Percentiles rank a stretch among this genome's conserved stretches.
These are phyloP conservation scores for Asteroscopus sphinx DNA, from an alignment of 2,888 invertebrate genomes.

Conservation along the genomic window DNA sequence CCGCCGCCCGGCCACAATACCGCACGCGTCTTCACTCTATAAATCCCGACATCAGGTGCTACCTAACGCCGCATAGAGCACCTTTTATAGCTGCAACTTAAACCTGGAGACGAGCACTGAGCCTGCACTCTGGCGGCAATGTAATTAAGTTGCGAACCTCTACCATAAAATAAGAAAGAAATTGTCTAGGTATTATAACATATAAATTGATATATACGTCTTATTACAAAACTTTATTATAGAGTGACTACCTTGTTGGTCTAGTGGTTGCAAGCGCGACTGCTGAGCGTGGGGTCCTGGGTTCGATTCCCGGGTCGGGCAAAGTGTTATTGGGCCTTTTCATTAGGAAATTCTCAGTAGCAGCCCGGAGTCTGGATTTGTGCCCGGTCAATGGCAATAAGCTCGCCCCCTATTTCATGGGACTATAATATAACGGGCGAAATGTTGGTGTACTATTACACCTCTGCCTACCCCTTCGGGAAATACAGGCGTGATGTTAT, in stretches of 20 bases:
- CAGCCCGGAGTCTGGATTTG: too few species aligned
- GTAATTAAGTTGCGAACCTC: slow-evolving; percentile 54
- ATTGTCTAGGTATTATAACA: slow-evolving; percentile 32
- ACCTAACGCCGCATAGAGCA: slow-evolving; percentile 55
- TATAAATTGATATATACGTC: slow-evolving; percentile 37
- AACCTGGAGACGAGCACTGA: slow-evolving; percentile 39
- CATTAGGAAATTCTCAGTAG: too few species aligned
- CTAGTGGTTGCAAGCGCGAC: too few species aligned
- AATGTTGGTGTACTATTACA: too few species aligned
- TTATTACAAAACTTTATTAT: slow-evolving; percentile 40
- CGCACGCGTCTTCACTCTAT: slow-evolving; percentile 63
- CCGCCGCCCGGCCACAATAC: slow-evolving; percentile 46
- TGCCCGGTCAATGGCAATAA: too few species aligned
- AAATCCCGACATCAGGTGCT: slow-evolving; percentile 60
- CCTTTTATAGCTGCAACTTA: slow-evolving; percentile 55
- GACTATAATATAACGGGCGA: too few species aligned
- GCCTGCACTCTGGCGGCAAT: slow-evolving; percentile 23
- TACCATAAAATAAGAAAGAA: slow-evolving; percentile 45
- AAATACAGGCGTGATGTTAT: too few species aligned
- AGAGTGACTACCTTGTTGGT: slow-evolving; percentile 20
- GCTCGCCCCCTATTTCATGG: too few species aligned
- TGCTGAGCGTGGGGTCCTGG: too few species aligned
- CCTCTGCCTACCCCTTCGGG: too few species aligned
- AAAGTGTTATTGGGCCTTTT: too few species aligned
- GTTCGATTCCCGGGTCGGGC: too few species aligned